phyloP scores from a whole-genome alignment of 2,113 vertebrate genomes.

The Amphiprion ocellaris region DNA sequence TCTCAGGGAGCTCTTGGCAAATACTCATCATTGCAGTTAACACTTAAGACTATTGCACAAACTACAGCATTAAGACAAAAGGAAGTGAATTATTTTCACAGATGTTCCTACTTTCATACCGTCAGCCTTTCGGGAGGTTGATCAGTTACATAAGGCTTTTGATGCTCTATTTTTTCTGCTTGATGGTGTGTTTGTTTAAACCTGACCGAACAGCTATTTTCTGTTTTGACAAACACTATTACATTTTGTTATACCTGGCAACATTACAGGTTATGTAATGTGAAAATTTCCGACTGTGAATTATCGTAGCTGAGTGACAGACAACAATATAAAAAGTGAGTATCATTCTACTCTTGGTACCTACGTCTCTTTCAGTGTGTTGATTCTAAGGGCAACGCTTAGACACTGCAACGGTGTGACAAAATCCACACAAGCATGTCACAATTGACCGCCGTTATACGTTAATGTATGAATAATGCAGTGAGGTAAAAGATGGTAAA shows the following conservation, averaged over 20 bases:
- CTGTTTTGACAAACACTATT: constrained; percentile 30
- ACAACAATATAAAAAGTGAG: constrained; percentile 53
- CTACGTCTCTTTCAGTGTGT: constrained; percentile 48
- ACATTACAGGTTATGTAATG: constrained; percentile 31
- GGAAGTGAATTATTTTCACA: constrained; percentile 52
- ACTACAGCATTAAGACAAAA: constrained; percentile 79
- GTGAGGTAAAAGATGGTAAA: constrained; percentile 73
- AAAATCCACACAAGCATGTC: constrained; percentile 47
- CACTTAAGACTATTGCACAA: constrained; percentile 81
- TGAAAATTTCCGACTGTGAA: constrained; percentile 44
- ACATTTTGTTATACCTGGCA: constrained; percentile 41
- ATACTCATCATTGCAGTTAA: constrained; percentile 70
- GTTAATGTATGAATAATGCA: constrained; percentile 59
- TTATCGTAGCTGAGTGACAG: constrained; percentile 23
- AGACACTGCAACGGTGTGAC: constrained; percentile 51
- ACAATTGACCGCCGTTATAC: constrained; percentile 37
- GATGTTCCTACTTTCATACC: constrained; percentile 33
- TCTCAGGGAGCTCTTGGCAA: constrained; percentile 74
- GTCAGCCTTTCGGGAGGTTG: constrained; percentile 53
- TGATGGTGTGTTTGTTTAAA: constrained; percentile 33
- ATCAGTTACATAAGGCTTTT: constrained; percentile 75
- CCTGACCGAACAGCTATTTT: constrained; percentile 40
- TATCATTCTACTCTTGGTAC: constrained; percentile 40
- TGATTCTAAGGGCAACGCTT: constrained; percentile 46
- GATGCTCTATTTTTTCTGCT: constrained; percentile 36